Conservation (phyloP, 37 sponge, comb jelly and placozoan species). For the Spongilla lacustris region DNA sequence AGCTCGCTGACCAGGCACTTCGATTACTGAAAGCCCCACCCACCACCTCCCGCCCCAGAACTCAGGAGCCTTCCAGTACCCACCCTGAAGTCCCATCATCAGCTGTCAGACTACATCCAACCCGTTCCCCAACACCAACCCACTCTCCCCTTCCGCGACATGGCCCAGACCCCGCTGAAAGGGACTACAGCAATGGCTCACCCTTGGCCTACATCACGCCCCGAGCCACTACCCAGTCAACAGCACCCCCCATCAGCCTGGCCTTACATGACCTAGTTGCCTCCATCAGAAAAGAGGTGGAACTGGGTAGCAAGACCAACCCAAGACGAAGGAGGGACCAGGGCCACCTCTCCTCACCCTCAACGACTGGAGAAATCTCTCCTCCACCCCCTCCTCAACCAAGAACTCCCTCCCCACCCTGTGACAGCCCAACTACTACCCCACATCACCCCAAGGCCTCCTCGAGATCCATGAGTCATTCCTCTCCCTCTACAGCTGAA, state of each 20-base stretch:
- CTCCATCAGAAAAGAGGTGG: conserved; percentile 1
- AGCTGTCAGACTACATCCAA: not conserved
- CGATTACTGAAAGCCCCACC: conserved; percentile 1
- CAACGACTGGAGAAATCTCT: conserved; percentile 1
- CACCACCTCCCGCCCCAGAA: not conserved
- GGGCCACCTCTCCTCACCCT: conserved; percentile 1
- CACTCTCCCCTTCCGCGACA: conserved; percentile 1
- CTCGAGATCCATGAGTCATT: conserved; percentile 1
- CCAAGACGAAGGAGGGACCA: conserved; percentile 1
- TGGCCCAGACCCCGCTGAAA: not conserved
- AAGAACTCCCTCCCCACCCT: not conserved
- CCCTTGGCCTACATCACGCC: conserved; percentile 1
- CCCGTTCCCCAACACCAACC: conserved; percentile 1
- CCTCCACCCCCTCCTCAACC: conserved; percentile 1
- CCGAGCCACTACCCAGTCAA: conserved; percentile 1
- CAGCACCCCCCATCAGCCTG: not conserved
- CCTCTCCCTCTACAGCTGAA: conserved; percentile 1
- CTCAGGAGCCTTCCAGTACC: not conserved
- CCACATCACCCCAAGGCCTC: conserved; percentile 1
- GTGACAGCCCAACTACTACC: conserved; percentile 1
- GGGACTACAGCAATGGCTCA: conserved; percentile 1
- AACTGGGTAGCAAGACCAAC: not conserved
- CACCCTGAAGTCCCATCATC: conserved; percentile 1
- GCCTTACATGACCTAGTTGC: conserved; percentile 1
- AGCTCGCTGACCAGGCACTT: conserved; percentile 1